Base-by-base conservation (phyloP, 2,113 vertebrate species). In the Mastomys natalensis region DNA sequence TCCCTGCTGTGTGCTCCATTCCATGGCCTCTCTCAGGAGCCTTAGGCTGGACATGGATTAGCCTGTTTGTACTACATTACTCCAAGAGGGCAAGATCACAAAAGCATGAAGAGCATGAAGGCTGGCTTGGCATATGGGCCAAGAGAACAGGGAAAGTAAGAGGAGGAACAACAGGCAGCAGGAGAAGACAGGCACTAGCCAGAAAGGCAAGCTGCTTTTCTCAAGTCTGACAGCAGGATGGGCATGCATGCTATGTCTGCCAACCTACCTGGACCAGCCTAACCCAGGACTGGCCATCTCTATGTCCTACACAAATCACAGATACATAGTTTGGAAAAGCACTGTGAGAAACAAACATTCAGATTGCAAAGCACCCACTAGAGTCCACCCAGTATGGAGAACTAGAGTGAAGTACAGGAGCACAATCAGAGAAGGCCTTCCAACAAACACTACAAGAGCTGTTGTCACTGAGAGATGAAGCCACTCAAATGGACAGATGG, bases 151-250 rank as follows among this genome's bases (percentile, higher is more conserved):
- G 9, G 8, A 70, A 15, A 78, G 10, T n/a, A 80, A 48, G 9
- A 87, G 19, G 60, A 58, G 1, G 70, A 82, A 37, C 3, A 64
- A 26, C 60, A 11, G 16, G 29, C 26, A 51, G n/a, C 1, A 31
- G 48, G 3, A 7, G 5, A 24, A 19, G 66, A 24, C 4, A 1
- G 31, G 21, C 0, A n/a, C 1, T 3, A 73, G 8, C 11, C 58
- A 64, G 55, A 26, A 66, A 70, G 26, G 5, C 66, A 81, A 60
- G 15, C 58, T 58, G n/a, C 40, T 43, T 43, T 70, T 26, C 85
- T 70, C 85, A 40, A 34, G 40, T 74, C 48, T 70, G 51, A 70
- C 68, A 19, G 24, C 58, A 19, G 40, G 66, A 40, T 62, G 87
- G 12, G 58, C 21, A n/a, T 2, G 3, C 13, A 3, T 37, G 66